Conservation (phyloP, 2,888 invertebrate species). For the Sinohyriopsis cumingii region DNA sequence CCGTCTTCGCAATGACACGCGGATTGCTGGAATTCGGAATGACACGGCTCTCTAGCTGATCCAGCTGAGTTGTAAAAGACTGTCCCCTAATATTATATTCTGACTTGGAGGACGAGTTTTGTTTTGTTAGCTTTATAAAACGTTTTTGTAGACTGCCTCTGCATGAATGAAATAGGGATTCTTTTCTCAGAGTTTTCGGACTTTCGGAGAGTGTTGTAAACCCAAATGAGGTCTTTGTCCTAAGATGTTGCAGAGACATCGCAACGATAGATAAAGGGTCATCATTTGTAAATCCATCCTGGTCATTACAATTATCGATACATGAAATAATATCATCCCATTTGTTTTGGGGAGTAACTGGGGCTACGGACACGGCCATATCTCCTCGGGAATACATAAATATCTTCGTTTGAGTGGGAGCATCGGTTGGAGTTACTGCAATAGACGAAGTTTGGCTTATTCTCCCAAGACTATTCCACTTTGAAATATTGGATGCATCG, state of each 20-base stretch:
- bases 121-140: slow-evolving; percentile 9
- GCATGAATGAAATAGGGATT: slow-evolving; percentile 55
- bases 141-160: slow-evolving; percentile 23
- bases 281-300: slow-evolving; percentile 45
- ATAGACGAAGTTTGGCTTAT: slow-evolving; percentile 33
- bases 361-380: slow-evolving; percentile 43
- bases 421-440: slow-evolving; percentile 40
- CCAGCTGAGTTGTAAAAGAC: neutral
- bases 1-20: slow-evolving; percentile 35
- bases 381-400: slow-evolving; percentile 35
- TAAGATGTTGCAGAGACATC: slow-evolving; percentile 56
- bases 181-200: slow-evolving; percentile 60
- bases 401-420: slow-evolving; percentile 37
- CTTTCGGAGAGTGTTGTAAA: slow-evolving; percentile 58
- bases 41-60: slow-evolving; percentile 10
- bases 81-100: slow-evolving; percentile 8
- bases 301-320: slow-evolving; percentile 10
- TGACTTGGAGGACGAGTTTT: slow-evolving; percentile 17
- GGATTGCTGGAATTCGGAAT: slow-evolving; percentile 27
- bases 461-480: slow-evolving; percentile 11
- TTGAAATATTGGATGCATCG: slow-evolving; percentile 9
- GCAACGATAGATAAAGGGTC: slow-evolving; percentile 58
- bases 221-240: slow-evolving; percentile 52
- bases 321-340: slow-evolving; percentile 23
- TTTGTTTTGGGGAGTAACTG: slow-evolving; percentile 56